phyloP scores from a whole-genome alignment of 2,888 invertebrate genomes.

The Orthosia incerta region DNA sequence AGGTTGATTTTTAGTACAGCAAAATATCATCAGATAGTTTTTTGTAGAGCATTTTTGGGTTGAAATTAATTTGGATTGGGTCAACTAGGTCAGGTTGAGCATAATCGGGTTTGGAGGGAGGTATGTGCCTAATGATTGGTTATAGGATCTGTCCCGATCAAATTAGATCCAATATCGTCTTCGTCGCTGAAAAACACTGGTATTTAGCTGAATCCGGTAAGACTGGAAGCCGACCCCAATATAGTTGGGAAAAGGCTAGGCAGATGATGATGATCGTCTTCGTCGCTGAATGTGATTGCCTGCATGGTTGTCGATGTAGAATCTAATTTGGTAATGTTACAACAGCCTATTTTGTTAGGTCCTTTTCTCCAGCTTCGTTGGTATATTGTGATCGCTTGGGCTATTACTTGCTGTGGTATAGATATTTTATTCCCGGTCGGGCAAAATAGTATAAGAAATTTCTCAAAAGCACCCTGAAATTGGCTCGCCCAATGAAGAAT shows the following conservation, averaged over 20 bases:
- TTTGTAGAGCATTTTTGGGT: constrained; percentile 2
- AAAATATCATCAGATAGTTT: neutral
- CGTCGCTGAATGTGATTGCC: constrained; percentile 1
- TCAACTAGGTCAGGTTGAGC: constrained; percentile 13
- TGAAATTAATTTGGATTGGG: constrained; percentile 17
- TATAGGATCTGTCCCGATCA: constrained; percentile 30
- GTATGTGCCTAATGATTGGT: constrained; percentile 27
- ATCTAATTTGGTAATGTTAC: neutral
- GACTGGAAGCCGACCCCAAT: too few relatives aligned
- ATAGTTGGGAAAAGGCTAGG: too few relatives aligned
- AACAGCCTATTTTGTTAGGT: neutral
- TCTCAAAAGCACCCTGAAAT: too few relatives aligned
- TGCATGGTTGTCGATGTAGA: neutral
- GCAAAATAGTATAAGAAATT: too few relatives aligned
- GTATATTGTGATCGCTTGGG: neutral
- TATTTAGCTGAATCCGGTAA: too few relatives aligned
- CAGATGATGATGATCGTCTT: too few relatives aligned
- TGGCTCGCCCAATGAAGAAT: too few relatives aligned
- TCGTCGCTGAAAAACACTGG: neutral
- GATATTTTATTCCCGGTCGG: too few relatives aligned
- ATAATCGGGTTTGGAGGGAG: neutral
- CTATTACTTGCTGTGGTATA: too few relatives aligned
- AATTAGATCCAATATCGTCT: constrained; percentile 35
- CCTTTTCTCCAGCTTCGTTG: neutral
- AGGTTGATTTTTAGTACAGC: neutral